Evolutionary conservation across 2,797 vertebrate species (phyloP).

Genomic region (Sebastes matsubarae): DNA sequence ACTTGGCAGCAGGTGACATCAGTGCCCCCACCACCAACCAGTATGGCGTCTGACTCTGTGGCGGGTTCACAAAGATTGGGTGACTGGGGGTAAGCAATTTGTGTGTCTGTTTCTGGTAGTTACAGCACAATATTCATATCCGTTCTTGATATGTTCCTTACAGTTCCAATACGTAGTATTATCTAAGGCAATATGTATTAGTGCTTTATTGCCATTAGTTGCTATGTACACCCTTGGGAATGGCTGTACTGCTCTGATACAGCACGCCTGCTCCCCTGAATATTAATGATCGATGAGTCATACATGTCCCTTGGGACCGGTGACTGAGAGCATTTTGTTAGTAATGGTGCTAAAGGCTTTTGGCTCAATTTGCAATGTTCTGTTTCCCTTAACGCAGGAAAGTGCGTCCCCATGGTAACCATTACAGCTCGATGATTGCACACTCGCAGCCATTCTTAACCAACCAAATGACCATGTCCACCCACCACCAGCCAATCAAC

Average conservation of each 20-base stretch:
- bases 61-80: constrained; percentile 92
- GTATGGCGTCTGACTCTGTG: constrained; percentile 89
- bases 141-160: not conserved
- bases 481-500: constrained; percentile 96
- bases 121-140: not conserved
- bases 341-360: constrained; percentile 62
- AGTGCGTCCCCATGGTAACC: constrained; percentile 93
- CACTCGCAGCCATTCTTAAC: constrained; percentile 95
- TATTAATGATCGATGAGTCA: constrained; percentile 76
- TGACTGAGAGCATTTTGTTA: constrained; percentile 54
- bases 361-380: constrained; percentile 64
- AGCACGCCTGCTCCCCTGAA: constrained; percentile 54
- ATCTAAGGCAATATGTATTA: not conserved
- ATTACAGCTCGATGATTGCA: constrained; percentile 93
- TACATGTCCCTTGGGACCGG: constrained; percentile 53
- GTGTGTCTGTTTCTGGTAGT: constrained; percentile 2
- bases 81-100: constrained; percentile 93
- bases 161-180: not conserved
- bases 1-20: constrained; percentile 94
- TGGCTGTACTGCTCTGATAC: constrained; percentile 25
- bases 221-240: constrained; percentile 23
- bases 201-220: constrained; percentile 29
- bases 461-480: constrained; percentile 96
- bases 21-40: constrained; percentile 87
- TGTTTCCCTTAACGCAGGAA: constrained; percentile 85